Percentiles rank a stretch among this genome's conserved stretches.
Evolutionary conservation across 2,888 invertebrate genomes (phyloP).

Genomic region (Cosmorhoe ocellata): DNA sequence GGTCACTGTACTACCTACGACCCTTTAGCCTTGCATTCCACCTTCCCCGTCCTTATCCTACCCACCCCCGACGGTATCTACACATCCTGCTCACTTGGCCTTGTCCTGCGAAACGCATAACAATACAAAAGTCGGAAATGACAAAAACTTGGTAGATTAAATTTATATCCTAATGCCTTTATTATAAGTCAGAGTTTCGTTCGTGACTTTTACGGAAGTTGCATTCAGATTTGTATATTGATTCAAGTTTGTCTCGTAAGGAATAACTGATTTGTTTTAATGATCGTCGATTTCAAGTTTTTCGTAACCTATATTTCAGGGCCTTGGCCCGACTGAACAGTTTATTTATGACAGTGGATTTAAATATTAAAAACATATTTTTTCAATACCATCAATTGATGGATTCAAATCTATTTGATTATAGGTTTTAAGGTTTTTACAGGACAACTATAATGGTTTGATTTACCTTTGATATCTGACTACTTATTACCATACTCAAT

Average conservation of each 20-base stretch:
- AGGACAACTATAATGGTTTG: too few relatives aligned
- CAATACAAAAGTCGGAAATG: conserved; percentile 74
- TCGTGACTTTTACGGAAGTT: conserved; percentile 40
- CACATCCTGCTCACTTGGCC: conserved; percentile 60
- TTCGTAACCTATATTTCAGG: conserved; percentile 59
- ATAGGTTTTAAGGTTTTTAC: too few relatives aligned
- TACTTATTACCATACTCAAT: too few relatives aligned
- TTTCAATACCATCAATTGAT: too few relatives aligned
- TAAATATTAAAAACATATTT: too few relatives aligned
- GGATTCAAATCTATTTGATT: too few relatives aligned
- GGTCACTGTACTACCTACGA: conserved; percentile 78
- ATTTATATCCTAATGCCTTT: conserved; percentile 51
- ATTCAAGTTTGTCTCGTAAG: conserved; percentile 51
- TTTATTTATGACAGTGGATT: conserved; percentile 22
- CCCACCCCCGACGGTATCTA: conserved; percentile 37
- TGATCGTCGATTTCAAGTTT: conserved; percentile 50
- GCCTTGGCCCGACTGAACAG: conserved; percentile 55
- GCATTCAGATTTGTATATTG: conserved; percentile 57
- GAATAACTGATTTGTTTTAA: conserved; percentile 65
- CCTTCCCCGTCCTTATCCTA: conserved; percentile 47
- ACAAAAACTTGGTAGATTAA: conserved; percentile 55
- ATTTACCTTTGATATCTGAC: too few relatives aligned
- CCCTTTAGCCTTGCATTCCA: conserved; percentile 74
- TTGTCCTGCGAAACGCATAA: conserved; percentile 63
- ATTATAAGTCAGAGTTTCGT: conserved; percentile 42